Conservation (phyloP, 2,113 vertebrate species). For the Sylvia atricapilla region DNA sequence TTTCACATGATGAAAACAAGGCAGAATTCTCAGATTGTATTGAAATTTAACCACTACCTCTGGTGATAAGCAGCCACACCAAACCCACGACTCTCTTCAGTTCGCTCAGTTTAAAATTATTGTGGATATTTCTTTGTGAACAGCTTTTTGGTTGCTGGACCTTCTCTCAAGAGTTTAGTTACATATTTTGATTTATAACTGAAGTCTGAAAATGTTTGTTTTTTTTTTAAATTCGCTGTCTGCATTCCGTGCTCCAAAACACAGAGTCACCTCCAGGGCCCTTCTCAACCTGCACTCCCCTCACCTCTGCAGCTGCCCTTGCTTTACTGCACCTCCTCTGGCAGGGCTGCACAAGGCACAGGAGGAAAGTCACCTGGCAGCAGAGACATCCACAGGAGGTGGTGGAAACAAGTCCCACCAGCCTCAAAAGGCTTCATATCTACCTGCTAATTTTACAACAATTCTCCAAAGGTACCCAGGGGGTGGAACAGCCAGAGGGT, state of each 20-base stretch:
- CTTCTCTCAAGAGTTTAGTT: neutral
- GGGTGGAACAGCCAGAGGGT: neutral
- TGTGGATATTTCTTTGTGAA: neutral
- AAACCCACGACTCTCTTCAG: neutral
- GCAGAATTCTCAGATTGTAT: neutral
- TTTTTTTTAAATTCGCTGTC: neutral
- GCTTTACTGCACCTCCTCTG: neutral
- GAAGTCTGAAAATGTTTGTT: neutral
- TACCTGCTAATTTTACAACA: neutral
- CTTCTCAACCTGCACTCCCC: accelerated
- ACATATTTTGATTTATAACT: neutral
- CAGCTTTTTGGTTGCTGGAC: neutral
- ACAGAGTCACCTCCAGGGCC: neutral
- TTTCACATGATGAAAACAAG: neutral
- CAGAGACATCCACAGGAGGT: neutral
- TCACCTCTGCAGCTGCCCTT: neutral
- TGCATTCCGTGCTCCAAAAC: neutral
- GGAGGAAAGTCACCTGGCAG: neutral
- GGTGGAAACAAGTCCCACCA: neutral
- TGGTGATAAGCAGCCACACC: neutral
- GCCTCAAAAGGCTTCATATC: neutral
- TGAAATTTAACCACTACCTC: neutral
- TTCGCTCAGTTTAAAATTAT: neutral
- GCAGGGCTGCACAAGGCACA: neutral
- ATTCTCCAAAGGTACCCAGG: neutral